phyloP scores from a whole-genome alignment of 2,113 vertebrate genomes.

The Paralichthys olivaceus region DNA sequence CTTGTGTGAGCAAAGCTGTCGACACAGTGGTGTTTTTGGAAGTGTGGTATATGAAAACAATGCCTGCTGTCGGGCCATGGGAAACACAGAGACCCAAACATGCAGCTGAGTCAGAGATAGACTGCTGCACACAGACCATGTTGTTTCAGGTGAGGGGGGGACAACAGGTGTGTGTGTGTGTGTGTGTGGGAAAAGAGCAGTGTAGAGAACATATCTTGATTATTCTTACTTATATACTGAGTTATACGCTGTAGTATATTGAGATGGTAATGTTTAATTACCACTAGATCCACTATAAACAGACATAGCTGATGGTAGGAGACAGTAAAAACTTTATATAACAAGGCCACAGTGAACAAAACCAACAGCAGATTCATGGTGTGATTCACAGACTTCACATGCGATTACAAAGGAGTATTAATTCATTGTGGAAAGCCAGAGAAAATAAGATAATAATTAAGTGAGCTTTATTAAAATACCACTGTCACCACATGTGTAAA shows the following conservation, averaged over 20 bases:
- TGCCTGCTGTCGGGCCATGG: constrained; percentile 69
- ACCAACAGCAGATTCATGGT: constrained; percentile 13
- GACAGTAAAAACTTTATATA: no score
- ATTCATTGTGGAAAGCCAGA: constrained; percentile 35
- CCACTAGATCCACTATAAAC: neutral
- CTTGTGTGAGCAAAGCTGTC: constrained; percentile 66
- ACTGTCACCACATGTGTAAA: constrained; percentile 51
- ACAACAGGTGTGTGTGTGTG: constrained; percentile 63
- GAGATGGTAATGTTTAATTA: no score
- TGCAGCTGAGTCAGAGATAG: constrained; percentile 54
- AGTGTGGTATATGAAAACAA: constrained; percentile 64
- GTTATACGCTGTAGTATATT: no score
- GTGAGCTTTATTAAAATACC: constrained; percentile 51
- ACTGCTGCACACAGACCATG: constrained; percentile 45
- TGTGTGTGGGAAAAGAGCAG: constrained; percentile 1
- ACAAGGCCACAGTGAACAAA: neutral
- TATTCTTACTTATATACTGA: no score
- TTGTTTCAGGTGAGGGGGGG: constrained; percentile 73
- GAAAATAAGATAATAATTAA: constrained; percentile 26
- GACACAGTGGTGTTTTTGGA: constrained; percentile 72
- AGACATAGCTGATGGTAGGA: neutral
- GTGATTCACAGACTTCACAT: constrained; percentile 14
- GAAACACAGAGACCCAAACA: constrained; percentile 64
- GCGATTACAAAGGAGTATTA: constrained; percentile 32
- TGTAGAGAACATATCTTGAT: neutral